phyloP scores from a whole-genome alignment of 2,888 invertebrate species.

The Hypena proboscidalis region DNA sequence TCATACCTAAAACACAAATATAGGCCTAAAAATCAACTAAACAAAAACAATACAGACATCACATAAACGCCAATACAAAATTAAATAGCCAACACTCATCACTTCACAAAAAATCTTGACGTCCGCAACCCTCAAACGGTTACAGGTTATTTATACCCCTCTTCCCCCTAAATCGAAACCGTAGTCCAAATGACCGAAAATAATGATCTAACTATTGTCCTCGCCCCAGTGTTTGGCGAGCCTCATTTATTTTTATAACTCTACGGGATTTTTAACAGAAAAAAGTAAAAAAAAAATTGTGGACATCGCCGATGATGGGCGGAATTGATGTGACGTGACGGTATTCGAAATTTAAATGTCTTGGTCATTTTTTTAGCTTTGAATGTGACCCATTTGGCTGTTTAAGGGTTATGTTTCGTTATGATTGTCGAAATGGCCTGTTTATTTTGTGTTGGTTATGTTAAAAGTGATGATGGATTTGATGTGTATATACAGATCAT shows the following conservation, averaged over 20 bases:
- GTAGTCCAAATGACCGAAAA: constrained; percentile 79
- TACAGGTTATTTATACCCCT: constrained; percentile 70
- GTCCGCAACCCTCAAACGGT: constrained; percentile 62
- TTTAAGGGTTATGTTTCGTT: constrained; percentile 38
- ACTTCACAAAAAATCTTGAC: constrained; percentile 48
- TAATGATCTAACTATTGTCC: constrained; percentile 83
- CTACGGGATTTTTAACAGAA: constrained; percentile 74
- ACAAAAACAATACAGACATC: not conserved
- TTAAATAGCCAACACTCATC: constrained; percentile 23
- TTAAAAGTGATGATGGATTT: constrained; percentile 5
- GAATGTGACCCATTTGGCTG: constrained; percentile 42
- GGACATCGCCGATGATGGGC: constrained; percentile 64
- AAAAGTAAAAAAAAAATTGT: constrained; percentile 61
- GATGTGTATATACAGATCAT: not conserved
- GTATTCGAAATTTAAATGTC: constrained; percentile 59
- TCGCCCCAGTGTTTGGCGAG: constrained; percentile 75
- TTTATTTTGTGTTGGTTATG: constrained; percentile 25
- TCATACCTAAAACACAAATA: no score
- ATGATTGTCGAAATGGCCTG: constrained; percentile 20
- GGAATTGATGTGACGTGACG: constrained; percentile 70
- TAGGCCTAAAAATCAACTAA: no score
- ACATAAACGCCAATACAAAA: constrained; percentile 11
- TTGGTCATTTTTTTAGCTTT: constrained; percentile 44
- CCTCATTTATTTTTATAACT: constrained; percentile 81
- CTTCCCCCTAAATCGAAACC: constrained; percentile 62